A percentile compares a stretch with the other conserved stretches of the same genome.
Evolutionary conservation across 2,888 invertebrate genomes (phyloP).

Genomic region (Mamestra brassicae): DNA sequence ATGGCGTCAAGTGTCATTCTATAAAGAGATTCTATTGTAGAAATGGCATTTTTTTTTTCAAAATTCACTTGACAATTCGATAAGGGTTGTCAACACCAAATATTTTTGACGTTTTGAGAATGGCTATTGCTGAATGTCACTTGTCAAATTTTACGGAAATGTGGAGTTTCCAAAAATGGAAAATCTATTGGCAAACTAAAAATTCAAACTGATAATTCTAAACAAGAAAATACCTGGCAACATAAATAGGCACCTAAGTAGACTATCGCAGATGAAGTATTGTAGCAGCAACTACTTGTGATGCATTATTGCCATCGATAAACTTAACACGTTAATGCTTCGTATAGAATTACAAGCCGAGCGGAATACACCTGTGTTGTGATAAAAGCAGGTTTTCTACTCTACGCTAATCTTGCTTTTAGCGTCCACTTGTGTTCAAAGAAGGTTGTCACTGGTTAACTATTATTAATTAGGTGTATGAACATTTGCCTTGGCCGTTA

Average conservation of each 20-base stretch:
- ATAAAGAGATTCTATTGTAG: too few species aligned
- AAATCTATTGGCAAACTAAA: background rate
- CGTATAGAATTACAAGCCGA: constrained; percentile 59
- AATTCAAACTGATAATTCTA: background rate
- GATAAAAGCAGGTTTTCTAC: constrained; percentile 51
- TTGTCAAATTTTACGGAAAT: background rate
- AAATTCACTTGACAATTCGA: background rate
- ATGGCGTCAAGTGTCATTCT: background rate
- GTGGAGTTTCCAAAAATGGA: background rate
- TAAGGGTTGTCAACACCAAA: background rate
- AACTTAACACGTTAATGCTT: constrained; percentile 62
- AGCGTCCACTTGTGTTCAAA: constrained; percentile 42
- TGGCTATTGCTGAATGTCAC: background rate
- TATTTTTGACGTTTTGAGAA: background rate
- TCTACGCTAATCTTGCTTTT: constrained; percentile 46
- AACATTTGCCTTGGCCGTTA: constrained; percentile 23
- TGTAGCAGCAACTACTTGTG: constrained; percentile 37
- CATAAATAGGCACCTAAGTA: background rate
- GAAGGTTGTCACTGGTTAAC: constrained; percentile 46
- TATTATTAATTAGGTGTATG: constrained; percentile 47
- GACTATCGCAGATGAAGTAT: constrained; percentile 34
- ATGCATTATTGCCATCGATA: constrained; percentile 61
- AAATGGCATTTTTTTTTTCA: background rate
- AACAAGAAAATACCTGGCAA: background rate
- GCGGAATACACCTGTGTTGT: constrained; percentile 50